Percentiles rank a stretch among this genome's conserved stretches.
These are phyloP conservation scores for Gambusia holbrooki DNA, from an alignment of 2,113 vertebrate species.

Conservation along the genomic window DNA sequence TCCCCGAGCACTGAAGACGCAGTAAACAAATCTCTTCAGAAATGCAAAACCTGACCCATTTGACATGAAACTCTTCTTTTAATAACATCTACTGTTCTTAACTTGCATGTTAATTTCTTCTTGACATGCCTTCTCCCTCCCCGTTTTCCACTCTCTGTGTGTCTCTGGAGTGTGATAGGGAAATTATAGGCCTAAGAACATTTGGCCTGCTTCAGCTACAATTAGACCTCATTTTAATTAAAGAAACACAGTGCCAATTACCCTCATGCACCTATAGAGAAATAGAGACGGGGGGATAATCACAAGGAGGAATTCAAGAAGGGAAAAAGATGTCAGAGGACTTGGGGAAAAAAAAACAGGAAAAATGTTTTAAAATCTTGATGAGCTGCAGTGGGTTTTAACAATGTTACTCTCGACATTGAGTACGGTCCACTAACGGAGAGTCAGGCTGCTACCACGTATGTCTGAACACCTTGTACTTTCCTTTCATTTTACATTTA, in stretches of 20 bases:
- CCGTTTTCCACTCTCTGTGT: slow-evolving; percentile 47
- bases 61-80: slow-evolving; percentile 17
- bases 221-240: slow-evolving; percentile 80
- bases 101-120: slow-evolving; percentile 36
- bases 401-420: slow-evolving; percentile 13
- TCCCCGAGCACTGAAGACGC: not conserved
- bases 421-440: not conserved
- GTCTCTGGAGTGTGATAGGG: slow-evolving; percentile 57
- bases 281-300: slow-evolving; percentile 51
- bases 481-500: not conserved
- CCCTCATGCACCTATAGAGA: slow-evolving; percentile 49
- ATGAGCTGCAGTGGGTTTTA: slow-evolving; percentile 18
- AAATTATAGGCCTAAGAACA: slow-evolving; percentile 74
- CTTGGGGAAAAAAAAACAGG: slow-evolving; percentile 21
- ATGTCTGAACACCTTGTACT: slow-evolving; percentile 5
- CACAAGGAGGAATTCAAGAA: slow-evolving; percentile 28
- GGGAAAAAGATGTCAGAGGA: slow-evolving; percentile 5
- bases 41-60: slow-evolving; percentile 15
- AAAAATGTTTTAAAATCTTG: slow-evolving; percentile 16
- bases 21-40: slow-evolving; percentile 15
- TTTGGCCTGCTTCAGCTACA: slow-evolving; percentile 60
- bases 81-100: slow-evolving; percentile 30
- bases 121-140: slow-evolving; percentile 6
- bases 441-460: not conserved
- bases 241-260: slow-evolving; percentile 79